Evolutionary conservation across 2,797 vertebrate genomes (phyloP).

Genomic region (Semaprochilodus insignis): DNA sequence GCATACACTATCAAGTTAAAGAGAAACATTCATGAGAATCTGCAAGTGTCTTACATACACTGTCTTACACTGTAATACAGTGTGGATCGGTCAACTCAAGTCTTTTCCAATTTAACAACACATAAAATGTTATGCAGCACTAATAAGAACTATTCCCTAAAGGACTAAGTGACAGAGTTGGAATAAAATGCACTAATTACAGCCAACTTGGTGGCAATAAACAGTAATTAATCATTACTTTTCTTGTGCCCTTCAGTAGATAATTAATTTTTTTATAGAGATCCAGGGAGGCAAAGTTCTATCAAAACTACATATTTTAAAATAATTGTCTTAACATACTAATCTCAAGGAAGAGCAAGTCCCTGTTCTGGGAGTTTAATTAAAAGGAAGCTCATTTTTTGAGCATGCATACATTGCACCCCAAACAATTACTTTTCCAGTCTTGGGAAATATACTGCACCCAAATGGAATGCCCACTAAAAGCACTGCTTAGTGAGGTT

Average conservation of each 20-base stretch:
- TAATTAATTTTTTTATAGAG: not conserved
- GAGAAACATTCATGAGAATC: conserved; percentile 13
- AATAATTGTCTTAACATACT: not conserved
- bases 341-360: not conserved
- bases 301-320: too few species aligned
- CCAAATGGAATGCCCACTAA: not conserved
- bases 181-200: conserved; percentile 3
- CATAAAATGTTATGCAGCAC: not conserved
- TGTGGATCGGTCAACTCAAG: not conserved
- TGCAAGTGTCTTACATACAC: not conserved
- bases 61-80: not conserved
- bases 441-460: not conserved
- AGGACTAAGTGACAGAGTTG: not conserved
- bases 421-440: conserved; percentile 9
- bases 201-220: not conserved
- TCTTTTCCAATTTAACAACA: not conserved
- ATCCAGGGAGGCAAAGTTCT: not conserved
- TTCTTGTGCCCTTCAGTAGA: not conserved
- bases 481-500: not conserved
- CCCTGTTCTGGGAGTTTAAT: conserved; percentile 7
- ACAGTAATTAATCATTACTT: not conserved
- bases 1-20: not conserved
- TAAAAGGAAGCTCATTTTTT: not conserved
- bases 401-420: not conserved
- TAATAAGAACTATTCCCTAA: not conserved